These are phyloP conservation scores for Pangasius djambal DNA, from an alignment of 2,797 vertebrate genomes.

Conservation along the genomic window DNA sequence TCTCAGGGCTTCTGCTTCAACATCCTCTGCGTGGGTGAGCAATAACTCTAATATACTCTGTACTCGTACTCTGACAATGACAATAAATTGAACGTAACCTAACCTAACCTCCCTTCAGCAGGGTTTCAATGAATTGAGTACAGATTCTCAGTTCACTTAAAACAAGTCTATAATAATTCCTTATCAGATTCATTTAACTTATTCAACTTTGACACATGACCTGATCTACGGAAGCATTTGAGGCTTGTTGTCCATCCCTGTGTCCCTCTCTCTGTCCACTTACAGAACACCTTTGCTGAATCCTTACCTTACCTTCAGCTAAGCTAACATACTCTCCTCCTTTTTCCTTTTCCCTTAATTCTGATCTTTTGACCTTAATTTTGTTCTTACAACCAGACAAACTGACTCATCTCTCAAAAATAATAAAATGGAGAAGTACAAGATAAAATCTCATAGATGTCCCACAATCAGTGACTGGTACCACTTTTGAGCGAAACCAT, in stretches of 20 bases:
- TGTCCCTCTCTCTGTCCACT: neutral
- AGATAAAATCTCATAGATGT: neutral
- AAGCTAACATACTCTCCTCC: neutral
- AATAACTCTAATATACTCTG: neutral
- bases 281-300: neutral
- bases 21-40: constrained; percentile 96
- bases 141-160: neutral
- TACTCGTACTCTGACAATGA: too few species aligned
- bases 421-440: neutral
- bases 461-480: neutral
- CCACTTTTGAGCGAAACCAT: neutral
- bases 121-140: neutral
- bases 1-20: constrained; percentile 96
- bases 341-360: neutral
- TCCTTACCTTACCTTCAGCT: neutral
- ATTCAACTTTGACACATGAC: neutral
- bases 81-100: neutral
- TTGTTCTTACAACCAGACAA: neutral
- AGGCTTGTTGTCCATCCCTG: neutral
- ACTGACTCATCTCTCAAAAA: neutral
- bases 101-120: neutral
- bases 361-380: neutral
- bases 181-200: neutral
- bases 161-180: neutral
- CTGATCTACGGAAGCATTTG: neutral